Evolutionary conservation across 2,797 vertebrate species (phyloP).

Genomic region (Enteromius afrohamiltoni): DNA sequence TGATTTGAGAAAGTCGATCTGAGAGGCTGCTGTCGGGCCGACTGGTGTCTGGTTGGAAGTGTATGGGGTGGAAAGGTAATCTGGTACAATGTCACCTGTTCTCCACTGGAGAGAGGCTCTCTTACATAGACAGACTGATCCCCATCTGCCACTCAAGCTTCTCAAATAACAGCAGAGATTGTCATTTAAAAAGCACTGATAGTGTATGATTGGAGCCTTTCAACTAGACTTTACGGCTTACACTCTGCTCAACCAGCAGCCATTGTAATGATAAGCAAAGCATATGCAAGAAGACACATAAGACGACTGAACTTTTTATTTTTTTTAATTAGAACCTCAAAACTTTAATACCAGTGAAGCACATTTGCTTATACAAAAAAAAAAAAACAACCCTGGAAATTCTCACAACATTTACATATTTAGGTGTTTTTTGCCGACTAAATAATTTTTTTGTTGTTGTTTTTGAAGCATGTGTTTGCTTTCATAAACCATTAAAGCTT

Average conservation of each 20-base stretch:
- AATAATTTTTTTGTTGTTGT: background rate
- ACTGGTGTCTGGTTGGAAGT: slow-evolving; percentile 50
- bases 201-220: slow-evolving; percentile 43
- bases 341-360: background rate
- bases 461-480: slow-evolving; percentile 49
- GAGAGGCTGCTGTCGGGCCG: slow-evolving; percentile 48
- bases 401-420: slow-evolving; percentile 37
- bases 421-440: slow-evolving; percentile 18
- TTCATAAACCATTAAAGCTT: slow-evolving; percentile 47
- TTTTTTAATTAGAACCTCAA: background rate
- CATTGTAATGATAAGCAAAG: slow-evolving; percentile 23
- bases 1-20: slow-evolving; percentile 57
- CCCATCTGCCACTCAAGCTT: slow-evolving; percentile 61
- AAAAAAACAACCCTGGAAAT: slow-evolving; percentile 42
- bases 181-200: slow-evolving; percentile 49
- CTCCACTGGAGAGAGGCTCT: slow-evolving; percentile 48
- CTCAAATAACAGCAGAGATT: slow-evolving; percentile 55
- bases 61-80: slow-evolving; percentile 58
- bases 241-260: slow-evolving; percentile 4
- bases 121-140: slow-evolving; percentile 55
- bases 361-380: background rate
- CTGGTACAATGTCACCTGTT: slow-evolving; percentile 58
- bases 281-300: background rate
- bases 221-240: background rate
- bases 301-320: background rate